Base-by-base conservation (phyloP, 2,888 invertebrate genomes). In the Apodemia duryi region DNA sequence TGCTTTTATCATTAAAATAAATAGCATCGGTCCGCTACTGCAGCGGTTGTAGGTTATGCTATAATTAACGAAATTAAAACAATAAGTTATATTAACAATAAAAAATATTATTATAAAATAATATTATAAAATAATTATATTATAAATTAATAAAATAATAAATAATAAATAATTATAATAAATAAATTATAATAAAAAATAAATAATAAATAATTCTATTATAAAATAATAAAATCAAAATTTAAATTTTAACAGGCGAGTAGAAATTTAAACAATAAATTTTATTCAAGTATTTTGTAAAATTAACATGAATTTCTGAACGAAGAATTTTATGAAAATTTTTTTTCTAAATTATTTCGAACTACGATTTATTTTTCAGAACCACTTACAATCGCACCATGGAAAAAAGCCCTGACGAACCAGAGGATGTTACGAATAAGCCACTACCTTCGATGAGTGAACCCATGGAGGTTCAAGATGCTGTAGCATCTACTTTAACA, bases 341-440 rank as follows among this genome's bases (percentile, higher is more conserved):
- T 28, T 43, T 13, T 43, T 29, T 63, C 9, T 65, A 32, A 62
- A 70, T 70, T 72, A 66, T 72, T 71, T 72, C 29, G 29, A 72
- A 70, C 69, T 63, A 73, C 69, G 62, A 73, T 73, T 72, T n/a
- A 65, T 73, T 74, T 74, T 70, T 70, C 73, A 73, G 74, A 74
- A 73, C 69, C 64, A 68, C 71, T 72, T 70, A 72, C 66, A 73
- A 73, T 71, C 68, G 1, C 71, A 72, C 73, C 71, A 72, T 71
- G 66, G 69, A 64, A 71, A 65, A 75, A 67, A 13, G 70, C 43
- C 65, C 68, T 70, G 69, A 73, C 69, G 69, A 71, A 68, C 72
- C 71, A 62, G 63, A 65, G 69, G 72, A 73, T 69, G 0, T 73
- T 66, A 74, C 67, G 70, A 68, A 74, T 74, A 10, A 63, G 67